Evolutionary conservation across 2,888 invertebrate species (phyloP).

Genomic region (Agrochola lychnidis): DNA sequence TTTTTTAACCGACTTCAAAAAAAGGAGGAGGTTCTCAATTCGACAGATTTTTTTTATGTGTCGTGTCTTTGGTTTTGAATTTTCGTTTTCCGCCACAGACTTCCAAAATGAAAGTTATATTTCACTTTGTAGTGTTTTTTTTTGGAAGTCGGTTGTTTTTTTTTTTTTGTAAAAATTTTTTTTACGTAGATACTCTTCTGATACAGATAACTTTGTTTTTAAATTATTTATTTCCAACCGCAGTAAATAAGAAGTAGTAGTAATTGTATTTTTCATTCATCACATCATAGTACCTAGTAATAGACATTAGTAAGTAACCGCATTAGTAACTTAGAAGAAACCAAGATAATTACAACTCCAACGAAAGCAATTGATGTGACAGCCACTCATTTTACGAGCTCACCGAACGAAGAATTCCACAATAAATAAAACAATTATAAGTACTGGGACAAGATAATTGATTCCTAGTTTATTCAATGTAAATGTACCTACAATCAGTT

Average conservation of each 20-base stretch:
- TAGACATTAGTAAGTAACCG: background rate
- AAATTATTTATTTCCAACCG: background rate
- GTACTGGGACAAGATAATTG: slow-evolving; percentile 51
- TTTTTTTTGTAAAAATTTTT: no score
- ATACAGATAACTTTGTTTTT: background rate
- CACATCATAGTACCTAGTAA: no score
- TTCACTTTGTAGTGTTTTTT: no score
- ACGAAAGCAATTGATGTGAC: slow-evolving; percentile 50
- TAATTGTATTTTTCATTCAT: no score
- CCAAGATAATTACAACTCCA: slow-evolving; percentile 8
- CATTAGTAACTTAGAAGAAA: background rate
- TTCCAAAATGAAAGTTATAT: no score
- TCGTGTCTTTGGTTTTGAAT: no score
- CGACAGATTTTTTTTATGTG: no score
- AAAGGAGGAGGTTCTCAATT: no score
- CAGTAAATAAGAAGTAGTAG: no score
- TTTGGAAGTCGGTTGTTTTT: no score
- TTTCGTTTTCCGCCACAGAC: no score
- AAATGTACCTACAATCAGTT: slow-evolving; percentile 24
- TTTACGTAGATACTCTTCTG: background rate
- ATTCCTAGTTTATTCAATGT: slow-evolving; percentile 50
- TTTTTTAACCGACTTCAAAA: no score
- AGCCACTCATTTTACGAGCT: slow-evolving; percentile 28
- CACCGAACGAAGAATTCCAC: slow-evolving; percentile 26
- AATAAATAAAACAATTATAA: slow-evolving; percentile 42